These are phyloP conservation scores for Panzeria rudis DNA, from an alignment of 2,888 invertebrate species.

Conservation along the genomic window DNA sequence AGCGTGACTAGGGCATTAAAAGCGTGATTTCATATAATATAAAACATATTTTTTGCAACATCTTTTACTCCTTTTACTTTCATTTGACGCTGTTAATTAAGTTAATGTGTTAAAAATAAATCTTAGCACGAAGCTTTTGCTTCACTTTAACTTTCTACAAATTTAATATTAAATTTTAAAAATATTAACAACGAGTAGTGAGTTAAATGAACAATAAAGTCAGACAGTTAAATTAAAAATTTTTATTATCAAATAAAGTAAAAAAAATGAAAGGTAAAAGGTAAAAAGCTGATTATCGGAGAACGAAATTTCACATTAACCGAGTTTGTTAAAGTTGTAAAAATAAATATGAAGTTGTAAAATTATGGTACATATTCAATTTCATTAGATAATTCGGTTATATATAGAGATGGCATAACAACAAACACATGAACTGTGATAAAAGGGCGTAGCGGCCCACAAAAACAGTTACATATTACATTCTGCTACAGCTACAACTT, in stretches of 20 bases:
- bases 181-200: not conserved
- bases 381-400: too few species aligned
- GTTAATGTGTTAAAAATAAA: not conserved
- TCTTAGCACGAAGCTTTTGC: not conserved
- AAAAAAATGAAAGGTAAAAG: not conserved
- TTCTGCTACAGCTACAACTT: too few species aligned
- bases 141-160: slow-evolving; percentile 13
- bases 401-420: too few species aligned
- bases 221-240: not conserved
- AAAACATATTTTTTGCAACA: not conserved
- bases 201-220: not conserved
- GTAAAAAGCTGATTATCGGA: not conserved
- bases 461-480: too few species aligned
- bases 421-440: too few species aligned
- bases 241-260: not conserved
- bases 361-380: too few species aligned
- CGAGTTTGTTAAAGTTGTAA: too few species aligned
- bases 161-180: not conserved
- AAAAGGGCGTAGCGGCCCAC: too few species aligned
- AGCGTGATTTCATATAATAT: not conserved
- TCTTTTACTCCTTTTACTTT: not conserved
- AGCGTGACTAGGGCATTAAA: slow-evolving; percentile 27
- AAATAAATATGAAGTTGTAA: too few species aligned
- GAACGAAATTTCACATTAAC: too few species aligned
- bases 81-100: slow-evolving; percentile 18